Conservation (phyloP, 2,797 vertebrate species). For the Echeneis naucrates region DNA sequence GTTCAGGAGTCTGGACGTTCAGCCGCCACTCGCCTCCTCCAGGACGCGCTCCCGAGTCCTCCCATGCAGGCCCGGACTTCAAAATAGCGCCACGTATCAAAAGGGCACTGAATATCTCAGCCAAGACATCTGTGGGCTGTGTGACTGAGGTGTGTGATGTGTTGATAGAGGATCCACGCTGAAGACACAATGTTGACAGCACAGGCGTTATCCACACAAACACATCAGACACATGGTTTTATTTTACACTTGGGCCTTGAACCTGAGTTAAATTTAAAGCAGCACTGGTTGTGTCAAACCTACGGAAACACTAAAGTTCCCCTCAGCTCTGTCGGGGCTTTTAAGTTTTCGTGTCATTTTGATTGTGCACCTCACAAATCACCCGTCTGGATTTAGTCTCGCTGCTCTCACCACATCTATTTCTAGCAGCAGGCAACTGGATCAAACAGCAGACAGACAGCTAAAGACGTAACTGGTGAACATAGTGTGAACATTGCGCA, state of each 20-base stretch:
- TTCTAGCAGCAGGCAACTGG: too few species aligned
- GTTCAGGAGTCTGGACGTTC: constrained; percentile 61
- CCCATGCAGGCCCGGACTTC: constrained; percentile 31
- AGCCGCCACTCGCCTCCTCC: constrained; percentile 56
- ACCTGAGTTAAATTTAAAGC: background rate
- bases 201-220: background rate
- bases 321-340: too few species aligned
- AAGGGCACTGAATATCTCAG: constrained; percentile 52
- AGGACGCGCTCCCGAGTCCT: constrained; percentile 56
- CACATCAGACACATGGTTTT: background rate
- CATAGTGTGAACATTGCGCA: background rate
- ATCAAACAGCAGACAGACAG: too few species aligned
- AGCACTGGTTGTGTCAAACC: background rate
- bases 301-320: too few species aligned
- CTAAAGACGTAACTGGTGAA: background rate
- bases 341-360: too few species aligned
- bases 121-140: constrained; percentile 31
- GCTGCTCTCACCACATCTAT: too few species aligned
- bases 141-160: constrained; percentile 39
- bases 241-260: background rate
- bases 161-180: constrained; percentile 31
- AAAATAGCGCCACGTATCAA: constrained; percentile 68
- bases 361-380: too few species aligned
- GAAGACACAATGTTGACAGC: constrained; percentile 36
- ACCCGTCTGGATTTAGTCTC: too few species aligned